Percentiles rank a stretch among this genome's conserved stretches.
These are phyloP conservation scores for Bubo blakistoni DNA, from an alignment of 2,113 vertebrate genomes.

Conservation along the genomic window DNA sequence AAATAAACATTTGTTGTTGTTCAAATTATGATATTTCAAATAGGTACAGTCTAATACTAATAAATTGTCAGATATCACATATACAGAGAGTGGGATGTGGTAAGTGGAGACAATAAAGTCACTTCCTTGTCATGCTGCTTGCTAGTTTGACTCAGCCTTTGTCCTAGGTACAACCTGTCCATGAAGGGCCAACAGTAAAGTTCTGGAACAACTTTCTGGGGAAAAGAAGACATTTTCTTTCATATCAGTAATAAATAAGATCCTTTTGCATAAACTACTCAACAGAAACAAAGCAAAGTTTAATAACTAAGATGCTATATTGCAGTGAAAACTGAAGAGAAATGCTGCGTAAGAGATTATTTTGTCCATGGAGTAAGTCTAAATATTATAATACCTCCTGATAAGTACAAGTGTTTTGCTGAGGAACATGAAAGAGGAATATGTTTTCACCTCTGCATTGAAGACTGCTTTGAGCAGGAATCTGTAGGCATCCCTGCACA, in stretches of 20 bases:
- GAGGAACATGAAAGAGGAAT: neutral
- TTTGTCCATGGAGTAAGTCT: neutral
- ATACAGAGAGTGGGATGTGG: neutral
- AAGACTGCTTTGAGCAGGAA: neutral
- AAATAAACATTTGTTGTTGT: neutral
- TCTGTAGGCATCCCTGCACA: neutral
- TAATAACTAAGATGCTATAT: neutral
- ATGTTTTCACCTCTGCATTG: neutral
- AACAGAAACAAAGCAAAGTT: neutral
- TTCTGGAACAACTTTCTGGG: neutral
- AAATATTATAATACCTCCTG: neutral
- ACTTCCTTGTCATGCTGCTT: neutral
- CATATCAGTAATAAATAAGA: neutral
- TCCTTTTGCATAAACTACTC: neutral
- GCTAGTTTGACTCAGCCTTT: neutral
- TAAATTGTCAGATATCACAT: neutral
- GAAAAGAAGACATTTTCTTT: neutral
- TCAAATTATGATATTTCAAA: neutral
- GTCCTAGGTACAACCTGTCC: neutral
- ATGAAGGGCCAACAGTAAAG: neutral
- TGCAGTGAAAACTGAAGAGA: neutral
- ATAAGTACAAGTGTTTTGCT: neutral
- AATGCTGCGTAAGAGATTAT: neutral
- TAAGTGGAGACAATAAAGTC: neutral
- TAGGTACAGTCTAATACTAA: neutral